phyloP scores from a whole-genome alignment of 1,140 invertebrate genomes.

The Berghia stephanieae region DNA sequence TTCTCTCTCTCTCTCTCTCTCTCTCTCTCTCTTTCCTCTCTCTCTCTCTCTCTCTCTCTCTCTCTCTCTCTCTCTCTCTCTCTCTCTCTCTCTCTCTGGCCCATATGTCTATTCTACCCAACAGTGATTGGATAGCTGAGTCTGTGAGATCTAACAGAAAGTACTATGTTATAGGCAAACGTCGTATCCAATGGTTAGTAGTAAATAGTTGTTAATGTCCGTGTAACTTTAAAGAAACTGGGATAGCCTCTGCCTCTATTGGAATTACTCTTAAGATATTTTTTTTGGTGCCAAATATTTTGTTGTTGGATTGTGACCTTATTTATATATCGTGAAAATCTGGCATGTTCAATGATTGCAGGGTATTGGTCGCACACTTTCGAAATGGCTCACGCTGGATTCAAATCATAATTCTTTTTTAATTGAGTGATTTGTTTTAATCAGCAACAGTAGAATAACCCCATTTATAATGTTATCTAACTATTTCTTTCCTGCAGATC shows the following conservation, averaged over 20 bases:
- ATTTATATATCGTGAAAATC: too few species aligned
- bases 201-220: too few species aligned
- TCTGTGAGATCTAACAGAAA: neutral
- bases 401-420: too few species aligned
- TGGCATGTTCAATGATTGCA: too few species aligned
- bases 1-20: neutral
- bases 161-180: neutral
- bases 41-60: neutral
- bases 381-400: too few species aligned
- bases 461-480: too few species aligned
- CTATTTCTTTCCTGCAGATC: too few species aligned
- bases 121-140: neutral
- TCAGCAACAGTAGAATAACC: too few species aligned
- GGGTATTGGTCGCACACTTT: too few species aligned
- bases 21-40: constrained; percentile 16
- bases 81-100: neutral
- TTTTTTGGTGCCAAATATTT: neutral
- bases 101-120: neutral
- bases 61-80: constrained; percentile 15
- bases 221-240: too few species aligned
- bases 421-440: too few species aligned
- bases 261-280: neutral
- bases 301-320: neutral
- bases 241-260: neutral
- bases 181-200: too few species aligned